These are phyloP conservation scores for Oreochromis grahami DNA, from an alignment of 2,797 vertebrate genomes.

Conservation along the genomic window DNA sequence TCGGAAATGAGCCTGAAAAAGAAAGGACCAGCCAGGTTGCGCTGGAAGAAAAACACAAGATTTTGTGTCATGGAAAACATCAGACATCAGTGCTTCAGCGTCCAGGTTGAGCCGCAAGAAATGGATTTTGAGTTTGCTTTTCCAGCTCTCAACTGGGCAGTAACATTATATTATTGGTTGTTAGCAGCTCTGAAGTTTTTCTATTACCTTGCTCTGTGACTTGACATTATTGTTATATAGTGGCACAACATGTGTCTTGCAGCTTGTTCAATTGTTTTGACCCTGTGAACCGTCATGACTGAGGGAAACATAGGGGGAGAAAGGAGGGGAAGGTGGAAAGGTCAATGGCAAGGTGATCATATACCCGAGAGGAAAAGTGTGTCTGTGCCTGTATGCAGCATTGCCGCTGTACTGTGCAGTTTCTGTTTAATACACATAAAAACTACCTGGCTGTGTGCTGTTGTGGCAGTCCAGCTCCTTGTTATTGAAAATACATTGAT, in stretches of 20 bases:
- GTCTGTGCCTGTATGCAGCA: neutral
- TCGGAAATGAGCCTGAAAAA: slow-evolving; percentile 37
- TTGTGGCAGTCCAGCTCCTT: neutral
- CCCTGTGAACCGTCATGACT: slow-evolving; percentile 3
- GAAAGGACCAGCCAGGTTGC: neutral
- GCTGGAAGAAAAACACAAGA: slow-evolving; percentile 12
- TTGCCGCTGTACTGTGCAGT: neutral
- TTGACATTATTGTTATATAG: slow-evolving; percentile 54
- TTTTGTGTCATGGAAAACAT: slow-evolving; percentile 20
- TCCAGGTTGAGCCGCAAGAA: slow-evolving; percentile 11
- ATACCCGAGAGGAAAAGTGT: neutral
- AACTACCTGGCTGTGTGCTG: neutral
- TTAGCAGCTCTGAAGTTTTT: slow-evolving; percentile 51
- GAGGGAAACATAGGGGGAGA: slow-evolving; percentile 11
- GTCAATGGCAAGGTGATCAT: slow-evolving; percentile 34
- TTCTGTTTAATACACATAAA: neutral
- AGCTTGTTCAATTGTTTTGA: slow-evolving; percentile 44
- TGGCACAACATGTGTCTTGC: slow-evolving; percentile 37
- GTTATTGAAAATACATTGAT: slow-evolving; percentile 45
- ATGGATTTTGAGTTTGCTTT: slow-evolving; percentile 48
- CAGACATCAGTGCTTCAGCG: neutral
- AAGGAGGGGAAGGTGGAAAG: neutral
- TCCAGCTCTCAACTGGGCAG: slow-evolving; percentile 40
- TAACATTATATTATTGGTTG: slow-evolving; percentile 36
- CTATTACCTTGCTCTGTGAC: slow-evolving; percentile 39